Percentiles rank a stretch among this genome's conserved stretches.
Conservation (phyloP, 1,140 invertebrate species). For the Orchesella cincta region DNA sequence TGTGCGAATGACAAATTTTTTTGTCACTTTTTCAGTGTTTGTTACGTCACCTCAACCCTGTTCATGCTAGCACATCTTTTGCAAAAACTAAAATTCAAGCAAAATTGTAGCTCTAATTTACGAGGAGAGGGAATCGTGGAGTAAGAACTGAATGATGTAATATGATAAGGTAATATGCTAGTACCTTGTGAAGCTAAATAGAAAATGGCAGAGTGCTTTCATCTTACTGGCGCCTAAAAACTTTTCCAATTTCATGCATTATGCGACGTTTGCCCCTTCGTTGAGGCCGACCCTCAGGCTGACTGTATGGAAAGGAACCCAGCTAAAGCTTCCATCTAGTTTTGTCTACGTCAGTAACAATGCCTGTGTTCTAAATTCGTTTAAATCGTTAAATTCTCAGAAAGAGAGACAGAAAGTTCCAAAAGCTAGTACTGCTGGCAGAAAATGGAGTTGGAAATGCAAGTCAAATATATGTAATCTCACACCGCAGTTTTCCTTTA, state of each 20-base stretch:
- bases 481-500: neutral
- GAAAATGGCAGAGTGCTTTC: neutral
- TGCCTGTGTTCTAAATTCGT: neutral
- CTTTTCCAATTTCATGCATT: constrained; percentile 30
- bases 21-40: neutral
- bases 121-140: neutral
- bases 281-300: constrained; percentile 1
- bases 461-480: neutral
- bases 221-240: constrained; percentile 27
- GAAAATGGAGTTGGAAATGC: too few species aligned
- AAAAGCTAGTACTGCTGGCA: neutral
- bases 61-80: neutral
- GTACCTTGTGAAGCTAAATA: neutral
- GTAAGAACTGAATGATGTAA: neutral
- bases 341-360: constrained; percentile 16
- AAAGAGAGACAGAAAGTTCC: neutral
- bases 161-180: constrained; percentile 17
- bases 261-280: constrained; percentile 1
- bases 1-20: constrained; percentile 13
- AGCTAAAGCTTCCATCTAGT: neutral
- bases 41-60: neutral
- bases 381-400: constrained; percentile 7
- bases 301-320: neutral
- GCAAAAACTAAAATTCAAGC: neutral
- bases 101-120: constrained; percentile 16